Evolutionary conservation across 2,888 invertebrate genomes (phyloP).

Genomic region (Monochamus alternatus): DNA sequence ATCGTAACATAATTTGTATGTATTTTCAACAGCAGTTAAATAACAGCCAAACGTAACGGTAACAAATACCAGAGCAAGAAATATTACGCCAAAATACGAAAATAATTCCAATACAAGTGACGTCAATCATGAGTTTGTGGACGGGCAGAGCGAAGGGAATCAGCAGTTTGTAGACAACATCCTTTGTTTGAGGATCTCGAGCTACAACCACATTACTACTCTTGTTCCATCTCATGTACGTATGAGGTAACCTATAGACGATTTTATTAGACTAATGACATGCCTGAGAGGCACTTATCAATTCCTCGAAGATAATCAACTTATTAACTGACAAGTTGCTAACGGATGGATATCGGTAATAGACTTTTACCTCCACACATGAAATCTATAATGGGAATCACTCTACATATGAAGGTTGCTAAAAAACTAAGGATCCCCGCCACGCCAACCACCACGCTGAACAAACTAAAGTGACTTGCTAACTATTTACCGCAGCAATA

Average conservation of each 20-base stretch:
- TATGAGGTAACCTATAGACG: neutral
- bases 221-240: neutral
- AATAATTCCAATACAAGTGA: no score
- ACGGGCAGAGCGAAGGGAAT: no score
- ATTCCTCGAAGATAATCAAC: slow-evolving; percentile 49
- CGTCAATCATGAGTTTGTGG: no score
- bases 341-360: slow-evolving; percentile 51
- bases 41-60: no score
- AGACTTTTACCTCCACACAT: slow-evolving; percentile 51
- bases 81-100: no score
- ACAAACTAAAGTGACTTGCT: slow-evolving; percentile 35
- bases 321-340: slow-evolving; percentile 52
- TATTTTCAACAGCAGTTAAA: no score
- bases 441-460: slow-evolving; percentile 3
- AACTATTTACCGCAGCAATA: slow-evolving; percentile 43
- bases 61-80: no score
- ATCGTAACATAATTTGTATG: no score
- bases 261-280: slow-evolving; percentile 34
- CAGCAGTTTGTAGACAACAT: no score
- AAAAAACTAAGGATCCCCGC: slow-evolving; percentile 23
- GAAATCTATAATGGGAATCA: slow-evolving; percentile 52
- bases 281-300: slow-evolving; percentile 37
- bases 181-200: no score
- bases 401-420: slow-evolving; percentile 39
- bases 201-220: no score